phyloP scores from a whole-genome alignment of 2,797 vertebrate species.

The Pseudochromis fuscus region DNA sequence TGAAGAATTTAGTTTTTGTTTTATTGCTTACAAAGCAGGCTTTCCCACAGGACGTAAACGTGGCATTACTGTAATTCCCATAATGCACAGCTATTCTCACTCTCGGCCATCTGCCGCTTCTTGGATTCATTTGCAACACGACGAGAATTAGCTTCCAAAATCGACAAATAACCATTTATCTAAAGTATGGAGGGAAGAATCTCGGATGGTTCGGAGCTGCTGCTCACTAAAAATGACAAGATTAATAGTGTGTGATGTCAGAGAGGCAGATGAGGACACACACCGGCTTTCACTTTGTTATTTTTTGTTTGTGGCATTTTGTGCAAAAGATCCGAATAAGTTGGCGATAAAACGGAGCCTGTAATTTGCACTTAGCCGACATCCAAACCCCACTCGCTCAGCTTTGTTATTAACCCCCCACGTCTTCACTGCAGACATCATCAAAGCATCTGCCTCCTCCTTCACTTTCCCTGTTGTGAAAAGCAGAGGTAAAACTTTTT shows the following conservation, averaged over 20 bases:
- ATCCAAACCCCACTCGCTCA: constrained; percentile 9
- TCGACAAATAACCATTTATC: constrained; percentile 14
- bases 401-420: constrained; percentile 64
- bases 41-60: constrained; percentile 38
- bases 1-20: not conserved
- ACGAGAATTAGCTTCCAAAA: constrained; percentile 16
- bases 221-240: not conserved
- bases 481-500: constrained; percentile 14
- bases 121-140: constrained; percentile 36
- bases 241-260: not conserved
- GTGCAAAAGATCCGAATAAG: constrained; percentile 4
- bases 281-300: not conserved
- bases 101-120: constrained; percentile 57
- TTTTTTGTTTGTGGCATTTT: not conserved
- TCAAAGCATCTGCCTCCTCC: constrained; percentile 41
- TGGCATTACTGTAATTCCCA: constrained; percentile 50
- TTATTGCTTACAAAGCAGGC: constrained; percentile 6
- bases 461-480: constrained; percentile 17
- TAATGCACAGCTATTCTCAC: constrained; percentile 42
- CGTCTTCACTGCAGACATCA: constrained; percentile 37
- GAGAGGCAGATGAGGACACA: not conserved
- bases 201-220: not conserved
- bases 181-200: constrained; percentile 8
- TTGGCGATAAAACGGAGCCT: constrained; percentile 5
- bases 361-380: constrained; percentile 18